Percentiles rank a stretch among this genome's conserved stretches.
phyloP scores from a whole-genome alignment of 1,140 invertebrate genomes.

The Hetaerina americana region DNA sequence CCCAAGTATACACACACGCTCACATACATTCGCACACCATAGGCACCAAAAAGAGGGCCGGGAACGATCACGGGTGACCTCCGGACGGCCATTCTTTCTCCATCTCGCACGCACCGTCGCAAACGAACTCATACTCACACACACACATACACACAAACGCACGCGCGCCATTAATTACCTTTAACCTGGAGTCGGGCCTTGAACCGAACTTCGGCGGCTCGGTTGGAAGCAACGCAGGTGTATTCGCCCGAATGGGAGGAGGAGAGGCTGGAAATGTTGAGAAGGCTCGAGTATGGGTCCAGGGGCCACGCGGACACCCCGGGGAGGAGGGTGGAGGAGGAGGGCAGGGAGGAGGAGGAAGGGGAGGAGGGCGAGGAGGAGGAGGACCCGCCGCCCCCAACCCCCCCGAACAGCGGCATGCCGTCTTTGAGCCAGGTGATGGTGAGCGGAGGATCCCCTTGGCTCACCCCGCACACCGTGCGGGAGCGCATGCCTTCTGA shows the following conservation, averaged over 20 bases:
- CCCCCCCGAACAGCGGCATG: constrained; percentile 34
- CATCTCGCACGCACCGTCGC: too few relatives aligned
- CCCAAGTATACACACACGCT: too few relatives aligned
- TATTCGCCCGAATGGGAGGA: constrained; percentile 64
- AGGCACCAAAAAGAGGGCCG: too few relatives aligned
- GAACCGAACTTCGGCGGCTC: constrained; percentile 62
- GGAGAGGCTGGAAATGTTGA: constrained; percentile 61
- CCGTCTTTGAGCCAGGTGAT: constrained; percentile 70
- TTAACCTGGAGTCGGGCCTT: constrained; percentile 67
- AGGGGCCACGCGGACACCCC: constrained; percentile 40
- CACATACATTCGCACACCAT: too few relatives aligned
- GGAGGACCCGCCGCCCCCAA: background rate
- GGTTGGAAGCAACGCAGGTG: constrained; percentile 67
- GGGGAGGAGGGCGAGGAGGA: background rate
- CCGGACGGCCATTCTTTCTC: too few relatives aligned
- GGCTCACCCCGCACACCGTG: constrained; percentile 70
- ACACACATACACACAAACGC: too few relatives aligned
- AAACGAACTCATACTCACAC: too few relatives aligned
- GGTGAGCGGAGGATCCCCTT: constrained; percentile 59
- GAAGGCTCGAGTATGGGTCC: constrained; percentile 58
- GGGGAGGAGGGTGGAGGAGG: constrained; percentile 33
- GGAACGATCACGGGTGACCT: too few relatives aligned
- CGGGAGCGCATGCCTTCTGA: constrained; percentile 72
- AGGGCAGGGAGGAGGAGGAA: constrained; percentile 22
- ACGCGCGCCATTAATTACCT: constrained; percentile 56